Evolutionary conservation across 2,888 invertebrate genomes (phyloP).

Genomic region (Pemphredon lugubris): DNA sequence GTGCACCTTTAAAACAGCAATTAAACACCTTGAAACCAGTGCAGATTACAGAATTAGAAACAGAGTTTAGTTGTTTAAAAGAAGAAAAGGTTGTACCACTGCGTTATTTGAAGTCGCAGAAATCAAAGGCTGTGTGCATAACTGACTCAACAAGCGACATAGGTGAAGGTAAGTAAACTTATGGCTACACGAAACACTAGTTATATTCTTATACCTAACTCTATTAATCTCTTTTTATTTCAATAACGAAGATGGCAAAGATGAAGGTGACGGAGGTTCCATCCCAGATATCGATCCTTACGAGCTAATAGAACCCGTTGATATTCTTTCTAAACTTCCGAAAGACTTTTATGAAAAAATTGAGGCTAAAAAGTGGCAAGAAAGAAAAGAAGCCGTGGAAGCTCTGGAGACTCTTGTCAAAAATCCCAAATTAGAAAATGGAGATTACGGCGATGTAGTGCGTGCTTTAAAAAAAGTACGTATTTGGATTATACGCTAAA

Average conservation of each 20-base stretch:
- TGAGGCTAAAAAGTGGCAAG: constrained; percentile 98
- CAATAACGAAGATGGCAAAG: constrained; percentile 81
- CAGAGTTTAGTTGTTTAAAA: constrained; percentile 90
- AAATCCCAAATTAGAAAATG: constrained; percentile 92
- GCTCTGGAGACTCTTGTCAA: constrained; percentile 89
- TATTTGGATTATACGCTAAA: neutral
- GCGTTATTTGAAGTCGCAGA: constrained; percentile 91
- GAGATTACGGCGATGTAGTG: constrained; percentile 96
- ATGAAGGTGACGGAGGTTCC: constrained; percentile 84
- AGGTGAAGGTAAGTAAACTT: constrained; percentile 79
- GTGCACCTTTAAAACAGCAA: constrained; percentile 91
- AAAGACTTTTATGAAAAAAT: constrained; percentile 97
- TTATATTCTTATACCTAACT: constrained; percentile 3
- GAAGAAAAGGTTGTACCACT: constrained; percentile 87
- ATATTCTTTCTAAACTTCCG: constrained; percentile 95
- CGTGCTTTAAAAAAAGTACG: constrained; percentile 92
- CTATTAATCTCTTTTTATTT: constrained; percentile 2
- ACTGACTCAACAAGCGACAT: constrained; percentile 82
- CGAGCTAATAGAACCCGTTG: constrained; percentile 95
- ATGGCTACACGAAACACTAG: neutral
- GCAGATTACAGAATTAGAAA: constrained; percentile 93
- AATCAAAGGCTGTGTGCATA: constrained; percentile 85
- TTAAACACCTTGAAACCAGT: constrained; percentile 93
- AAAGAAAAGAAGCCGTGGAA: constrained; percentile 96
- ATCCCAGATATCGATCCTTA: constrained; percentile 90